These are phyloP conservation scores for Picathartes gymnocephalus DNA, from an alignment of 2,113 vertebrate species.

Conservation along the genomic window DNA sequence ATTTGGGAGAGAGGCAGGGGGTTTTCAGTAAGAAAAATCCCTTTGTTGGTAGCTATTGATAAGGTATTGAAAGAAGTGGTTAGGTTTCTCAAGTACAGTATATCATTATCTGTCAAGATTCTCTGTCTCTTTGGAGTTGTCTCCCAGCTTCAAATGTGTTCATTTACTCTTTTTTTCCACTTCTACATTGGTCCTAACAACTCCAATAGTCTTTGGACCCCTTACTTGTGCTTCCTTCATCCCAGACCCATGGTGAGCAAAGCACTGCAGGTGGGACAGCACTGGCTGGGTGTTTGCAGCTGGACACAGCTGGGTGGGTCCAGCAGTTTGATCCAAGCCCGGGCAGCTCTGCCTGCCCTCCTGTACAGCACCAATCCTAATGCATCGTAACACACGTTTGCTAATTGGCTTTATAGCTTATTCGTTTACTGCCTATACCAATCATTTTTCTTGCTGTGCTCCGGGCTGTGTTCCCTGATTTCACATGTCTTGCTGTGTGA, in stretches of 20 bases:
- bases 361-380: background rate
- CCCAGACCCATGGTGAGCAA: background rate
- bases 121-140: background rate
- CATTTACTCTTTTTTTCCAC: background rate
- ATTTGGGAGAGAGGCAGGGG: background rate
- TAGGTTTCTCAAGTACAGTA: background rate
- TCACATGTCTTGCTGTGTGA: background rate
- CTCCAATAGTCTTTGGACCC: background rate
- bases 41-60: background rate
- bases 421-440: background rate
- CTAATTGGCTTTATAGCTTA: conserved; percentile 15
- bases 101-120: background rate
- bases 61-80: background rate
- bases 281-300: background rate
- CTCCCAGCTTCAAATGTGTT: background rate
- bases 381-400: background rate
- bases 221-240: background rate
- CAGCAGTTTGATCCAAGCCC: background rate
- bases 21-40: background rate
- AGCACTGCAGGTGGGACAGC: background rate
- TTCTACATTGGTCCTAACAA: background rate
- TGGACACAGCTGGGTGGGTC: background rate
- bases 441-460: conserved; percentile 32
- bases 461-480: conserved; percentile 24
- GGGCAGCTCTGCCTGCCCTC: background rate